Base-by-base conservation (phyloP, 53 echinoderm and acorn worm species). In the Echinometra lucunter region DNA sequence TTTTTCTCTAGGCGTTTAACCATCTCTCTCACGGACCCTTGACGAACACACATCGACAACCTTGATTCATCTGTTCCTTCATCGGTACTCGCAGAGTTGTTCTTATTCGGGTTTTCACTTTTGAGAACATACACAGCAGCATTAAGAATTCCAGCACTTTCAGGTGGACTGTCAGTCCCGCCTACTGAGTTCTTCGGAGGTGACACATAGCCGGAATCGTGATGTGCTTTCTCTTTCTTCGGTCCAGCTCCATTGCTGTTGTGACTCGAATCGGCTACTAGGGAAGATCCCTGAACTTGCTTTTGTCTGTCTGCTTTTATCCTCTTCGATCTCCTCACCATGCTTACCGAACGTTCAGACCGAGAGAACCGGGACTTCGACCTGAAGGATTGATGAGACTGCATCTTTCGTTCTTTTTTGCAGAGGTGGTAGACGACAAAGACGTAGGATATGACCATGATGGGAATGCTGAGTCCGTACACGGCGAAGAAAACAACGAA, bases 321-420 rank as follows among this genome's bases (percentile, higher is more conserved):
- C 44, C 30, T 63, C 92, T 70, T 72, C 53, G 44, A 6, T 30
- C n/a, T 42, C 47, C 18, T 27, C 27, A 63, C 53, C 53, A 74
- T 42, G 28, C 18, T 27, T 12, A 63, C 53, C 53, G 92, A 92
- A 1, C 92, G 70, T 34, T 92, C 92, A 12, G 72, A 72, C 55
- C 92, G 30, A 23, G 92, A 92, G 45, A 47, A 42, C 1, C 37
- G 69, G 1, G 91, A 74, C 42, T 23, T 56, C 80, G 80, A 80
- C 63, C 57, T 34, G 57, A 80, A 40, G 19, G 93, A 93, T 57
- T 81, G 93, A 56, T 93, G 93, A 34, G 57, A 57, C 80, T 81
- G 93, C 82, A 93, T 81, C 93, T 81, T 78, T 9, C 93, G 93
- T 38, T 58, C 93, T 44, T 93, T 93, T 82, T 93, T 93, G 40